Evolutionary conservation across 2,113 vertebrate genomes (phyloP), one percentile per base, ranked within the genome.

Genomic region (Rattus norvegicus): DNA sequence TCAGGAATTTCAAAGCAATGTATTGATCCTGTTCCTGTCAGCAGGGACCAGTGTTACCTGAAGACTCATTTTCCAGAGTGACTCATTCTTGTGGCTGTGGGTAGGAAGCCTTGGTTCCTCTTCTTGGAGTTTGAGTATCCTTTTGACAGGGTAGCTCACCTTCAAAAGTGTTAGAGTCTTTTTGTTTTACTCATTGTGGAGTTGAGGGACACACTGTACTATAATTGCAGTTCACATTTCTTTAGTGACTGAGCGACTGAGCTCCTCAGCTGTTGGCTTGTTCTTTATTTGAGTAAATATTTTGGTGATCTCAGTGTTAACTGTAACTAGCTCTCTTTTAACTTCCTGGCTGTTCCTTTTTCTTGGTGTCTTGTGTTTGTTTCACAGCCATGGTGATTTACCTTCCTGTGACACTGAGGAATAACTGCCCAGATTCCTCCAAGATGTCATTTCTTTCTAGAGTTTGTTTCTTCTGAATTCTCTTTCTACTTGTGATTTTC

Each of bases 381-480:
- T 59, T 91, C 49, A 56, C 20, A 47, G 16, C 28, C 14, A 9
- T 19, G 65, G 28, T 49, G 26, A 49, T 49, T 47, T 22, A 3
- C 16, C 0, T 88, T 63, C 49, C 87, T 7, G 19, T 70, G 43
- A 65, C 52, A 43, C 47, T 92, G 54, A 61, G 80, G 69, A 61
- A 33, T 56, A 69, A 30, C 80, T 67, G n/a, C 6, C 39, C 2
- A 22, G 0, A 12, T 26, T 5, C 8, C 7, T 4, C 30, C 49
- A 52, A n/a, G 30, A 1, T 87, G 94, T 93, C 81, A 73, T 95
- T 92, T 84, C 36, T 81, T 59, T 70, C 43, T 43, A 67, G 0
- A 75, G 80, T 88, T 56, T 76, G 22, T 92, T 88, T 96, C 49
- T 88, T 92, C 49, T 77, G 36, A 96, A 61, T 91, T 95, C 67